phyloP scores from a whole-genome alignment of 1,140 invertebrate species.

The Colletes gigas region DNA sequence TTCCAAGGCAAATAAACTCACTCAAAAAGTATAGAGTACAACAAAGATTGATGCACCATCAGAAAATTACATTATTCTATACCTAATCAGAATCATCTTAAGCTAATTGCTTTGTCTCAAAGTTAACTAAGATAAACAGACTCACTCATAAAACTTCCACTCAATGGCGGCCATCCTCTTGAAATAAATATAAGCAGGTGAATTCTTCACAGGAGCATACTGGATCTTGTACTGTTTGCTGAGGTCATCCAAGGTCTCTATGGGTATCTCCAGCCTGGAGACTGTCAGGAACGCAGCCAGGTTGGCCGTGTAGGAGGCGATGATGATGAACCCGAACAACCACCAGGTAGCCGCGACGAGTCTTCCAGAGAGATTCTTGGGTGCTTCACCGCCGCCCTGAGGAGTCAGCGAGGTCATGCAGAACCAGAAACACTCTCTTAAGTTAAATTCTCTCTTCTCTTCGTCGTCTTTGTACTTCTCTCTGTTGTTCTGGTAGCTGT shows the following conservation, averaged over 20 bases:
- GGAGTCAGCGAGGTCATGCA: slow-evolving; percentile 99
- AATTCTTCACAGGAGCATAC: slow-evolving; percentile 93
- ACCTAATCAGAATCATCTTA: too few relatives aligned
- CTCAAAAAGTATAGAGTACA: too few relatives aligned
- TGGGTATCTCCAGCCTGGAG: slow-evolving; percentile 93
- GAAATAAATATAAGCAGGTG: slow-evolving; percentile 95
- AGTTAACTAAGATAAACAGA: too few relatives aligned
- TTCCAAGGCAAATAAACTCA: too few relatives aligned
- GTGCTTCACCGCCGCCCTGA: slow-evolving; percentile 97
- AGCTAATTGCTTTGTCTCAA: too few relatives aligned
- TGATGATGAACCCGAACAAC: slow-evolving; percentile 98
- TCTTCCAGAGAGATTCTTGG: slow-evolving; percentile 95
- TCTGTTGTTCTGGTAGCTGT: slow-evolving; percentile 96
- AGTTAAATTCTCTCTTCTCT: slow-evolving; percentile 96
- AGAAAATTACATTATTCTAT: too few relatives aligned
- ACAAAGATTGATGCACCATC: too few relatives aligned
- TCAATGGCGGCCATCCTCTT: slow-evolving; percentile 98
- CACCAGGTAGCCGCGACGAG: slow-evolving; percentile 98
- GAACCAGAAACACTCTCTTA: slow-evolving; percentile 99
- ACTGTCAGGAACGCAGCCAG: slow-evolving; percentile 97
- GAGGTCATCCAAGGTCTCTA: slow-evolving; percentile 95
- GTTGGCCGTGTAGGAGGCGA: slow-evolving; percentile 99
- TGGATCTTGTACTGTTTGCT: slow-evolving; percentile 97
- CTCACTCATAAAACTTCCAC: slow-evolving; percentile 95
- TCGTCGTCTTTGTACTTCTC: slow-evolving; percentile 96